Base-by-base conservation (phyloP, 2,888 invertebrate species). In the Euzophera pinguis region DNA sequence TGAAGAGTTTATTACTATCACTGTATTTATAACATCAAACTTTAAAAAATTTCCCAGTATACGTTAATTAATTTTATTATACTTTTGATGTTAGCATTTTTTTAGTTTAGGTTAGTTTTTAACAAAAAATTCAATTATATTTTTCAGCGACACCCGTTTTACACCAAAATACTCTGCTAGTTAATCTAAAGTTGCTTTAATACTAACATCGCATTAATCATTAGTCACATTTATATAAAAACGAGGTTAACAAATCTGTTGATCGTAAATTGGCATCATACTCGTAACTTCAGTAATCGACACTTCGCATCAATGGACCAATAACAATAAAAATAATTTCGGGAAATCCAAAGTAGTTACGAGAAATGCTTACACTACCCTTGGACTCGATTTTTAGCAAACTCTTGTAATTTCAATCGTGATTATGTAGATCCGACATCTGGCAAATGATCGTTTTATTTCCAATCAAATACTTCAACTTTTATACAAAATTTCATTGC, bases 241-340 rank as follows among this genome's bases (percentile, higher is more conserved):
- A n/a, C 14, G 39, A 39, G 8, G 32, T 50, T 12, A 43, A 43
- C 27, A 13, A 45, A 43, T 51, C 35, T 12, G 43, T 29, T 14
- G 29, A 35, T 51, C 53, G 52, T 52, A 58, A 55, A 59, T 53
- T 41, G 50, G 56, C 59, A 62, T 53, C 59, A 55, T 62, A n/a
- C n/a, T n/a, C n/a, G n/a, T n/a, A 56, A 62, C 58, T 58, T 64
- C 61, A 58, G 27, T 66, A 64, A 62, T 71, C 70, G 61, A 65
- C 62, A 63, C 58, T 63, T 67, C 58, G 54, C 54, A 53, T 52
- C 55, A 53, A 51, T 54, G 55, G 51, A 55, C 53, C 68, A 69
- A 75, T 77, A 76, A 75, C 69, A 69, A 77, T 79, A 75, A 78
- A 80, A 76, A 69, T 65, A 79, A 75, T 61, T 66, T 68, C 55